phyloP scores from a whole-genome alignment of 2,797 vertebrate genomes.

The Lacerta viridis region DNA sequence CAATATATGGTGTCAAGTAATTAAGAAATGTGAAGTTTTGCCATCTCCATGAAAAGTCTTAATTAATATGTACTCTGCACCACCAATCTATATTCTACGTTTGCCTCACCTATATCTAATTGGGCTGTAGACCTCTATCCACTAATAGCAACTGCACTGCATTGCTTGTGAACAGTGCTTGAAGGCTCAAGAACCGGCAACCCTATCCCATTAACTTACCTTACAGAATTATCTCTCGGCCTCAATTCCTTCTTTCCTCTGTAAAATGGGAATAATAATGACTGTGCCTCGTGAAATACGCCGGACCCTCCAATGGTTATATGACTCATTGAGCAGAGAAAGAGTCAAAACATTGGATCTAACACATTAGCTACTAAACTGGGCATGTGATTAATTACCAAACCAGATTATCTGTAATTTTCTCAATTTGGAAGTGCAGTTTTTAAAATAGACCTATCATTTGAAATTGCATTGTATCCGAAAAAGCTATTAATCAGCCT shows the following conservation, averaged over 20 bases:
- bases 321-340: constrained; percentile 50
- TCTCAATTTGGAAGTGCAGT: constrained; percentile 55
- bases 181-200: background rate
- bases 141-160: background rate
- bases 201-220: background rate
- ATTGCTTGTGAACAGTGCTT: background rate
- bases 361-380: constrained; percentile 55
- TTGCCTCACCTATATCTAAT: background rate
- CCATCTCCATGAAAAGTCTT: too few species aligned
- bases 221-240: background rate
- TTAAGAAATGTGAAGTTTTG: too few species aligned
- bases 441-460: constrained; percentile 48
- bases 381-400: constrained; percentile 53
- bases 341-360: constrained; percentile 49
- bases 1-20: too few species aligned
- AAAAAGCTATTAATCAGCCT: constrained; percentile 44
- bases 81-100: too few species aligned
- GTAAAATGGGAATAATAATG: constrained; percentile 4
- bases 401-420: constrained; percentile 55
- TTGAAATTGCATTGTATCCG: constrained; percentile 51
- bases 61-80: too few species aligned
- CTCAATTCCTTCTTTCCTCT: background rate
- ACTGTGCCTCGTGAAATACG: background rate
- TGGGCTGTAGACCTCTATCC: background rate
- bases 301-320: constrained; percentile 52